Evolutionary conservation across 2,888 invertebrate genomes (phyloP), one percentile per base, ranked within the genome.

Genomic region (Drosophila algonquin): DNA sequence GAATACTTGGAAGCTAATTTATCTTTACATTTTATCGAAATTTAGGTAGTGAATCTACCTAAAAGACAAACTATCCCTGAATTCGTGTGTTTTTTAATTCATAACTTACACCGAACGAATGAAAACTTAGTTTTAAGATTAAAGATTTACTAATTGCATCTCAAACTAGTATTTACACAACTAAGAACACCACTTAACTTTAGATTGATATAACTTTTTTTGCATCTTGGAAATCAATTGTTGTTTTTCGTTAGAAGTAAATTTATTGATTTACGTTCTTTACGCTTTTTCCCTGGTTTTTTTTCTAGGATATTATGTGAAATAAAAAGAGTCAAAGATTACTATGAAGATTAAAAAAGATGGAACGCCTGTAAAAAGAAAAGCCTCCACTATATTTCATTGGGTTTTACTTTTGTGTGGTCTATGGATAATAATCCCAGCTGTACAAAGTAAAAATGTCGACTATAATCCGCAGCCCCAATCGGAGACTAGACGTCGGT

Each of bases 401-500:
- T 88, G 87, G 89, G 76, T 76, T 63, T 68, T 59, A 53, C 56
- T 81, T 47, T 55, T 80, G 65, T 73, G 76, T 77, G 76, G 60
- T 56, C 40, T 75, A 61, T 82, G 75, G 61, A 32, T 75, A 60
- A 69, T 73, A 61, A 71, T 82, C 61, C 76, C 81, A 59, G 63
- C 76, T 70, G 63, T 75, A 45, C 60, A 74, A 52, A 72, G 73
- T 59, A 71, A 76, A 46, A 50, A 68, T 53, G 30, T 71, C 56
- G 81, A 65, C 52, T 44, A 47, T 27, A 68, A 71, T 54, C 57
- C 57, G 48, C 60, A 46, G 10, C 21, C 52, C 59, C 47, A 59
- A 73, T 61, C 65, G 45, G 69, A 73, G 30, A 60, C 35, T 35
- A 74, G 76, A 21, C 44, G 61, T n/a, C 67, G 75, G 78, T 98